These are phyloP conservation scores for Pangasius djambal DNA, from an alignment of 2,797 vertebrate species.

Conservation along the genomic window DNA sequence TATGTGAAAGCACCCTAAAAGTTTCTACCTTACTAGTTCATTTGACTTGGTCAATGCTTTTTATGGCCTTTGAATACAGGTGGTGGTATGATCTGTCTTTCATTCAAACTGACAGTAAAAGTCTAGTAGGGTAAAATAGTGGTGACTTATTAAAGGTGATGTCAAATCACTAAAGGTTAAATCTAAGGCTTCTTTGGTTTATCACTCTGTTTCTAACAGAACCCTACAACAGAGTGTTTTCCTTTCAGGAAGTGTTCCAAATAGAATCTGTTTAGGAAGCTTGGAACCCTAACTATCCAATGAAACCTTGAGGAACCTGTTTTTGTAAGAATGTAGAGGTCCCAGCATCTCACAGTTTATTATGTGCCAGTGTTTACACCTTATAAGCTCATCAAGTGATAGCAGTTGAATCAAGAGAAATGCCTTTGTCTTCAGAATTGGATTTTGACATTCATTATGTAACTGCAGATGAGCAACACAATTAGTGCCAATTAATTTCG, in stretches of 20 bases:
- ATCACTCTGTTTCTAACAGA: not conserved
- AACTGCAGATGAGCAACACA: not conserved
- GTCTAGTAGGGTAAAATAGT: not conserved
- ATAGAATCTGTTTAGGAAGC: not conserved
- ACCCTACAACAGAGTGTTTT: not conserved
- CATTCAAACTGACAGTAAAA: not conserved
- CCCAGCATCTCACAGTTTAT: not conserved
- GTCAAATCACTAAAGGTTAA: slow-evolving; percentile 33
- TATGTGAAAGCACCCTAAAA: not conserved
- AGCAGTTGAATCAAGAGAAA: not conserved
- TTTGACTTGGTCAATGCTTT: not conserved
- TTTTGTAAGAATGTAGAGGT: not conserved
- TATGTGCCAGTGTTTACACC: not conserved
- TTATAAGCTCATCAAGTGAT: not conserved
- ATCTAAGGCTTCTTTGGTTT: not conserved
- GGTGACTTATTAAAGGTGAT: slow-evolving; percentile 9
- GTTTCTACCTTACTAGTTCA: not conserved
- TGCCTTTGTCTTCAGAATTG: not conserved
- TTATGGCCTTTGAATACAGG: not conserved
- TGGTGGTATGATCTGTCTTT: slow-evolving; percentile 7
- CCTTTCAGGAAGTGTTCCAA: not conserved
- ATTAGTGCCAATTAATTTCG: not conserved
- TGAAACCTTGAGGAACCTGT: not conserved
- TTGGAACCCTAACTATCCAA: not conserved
- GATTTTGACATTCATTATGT: not conserved